These are phyloP conservation scores for Hirundichthys speculiger DNA, from an alignment of 2,113 vertebrate species.

Conservation along the genomic window DNA sequence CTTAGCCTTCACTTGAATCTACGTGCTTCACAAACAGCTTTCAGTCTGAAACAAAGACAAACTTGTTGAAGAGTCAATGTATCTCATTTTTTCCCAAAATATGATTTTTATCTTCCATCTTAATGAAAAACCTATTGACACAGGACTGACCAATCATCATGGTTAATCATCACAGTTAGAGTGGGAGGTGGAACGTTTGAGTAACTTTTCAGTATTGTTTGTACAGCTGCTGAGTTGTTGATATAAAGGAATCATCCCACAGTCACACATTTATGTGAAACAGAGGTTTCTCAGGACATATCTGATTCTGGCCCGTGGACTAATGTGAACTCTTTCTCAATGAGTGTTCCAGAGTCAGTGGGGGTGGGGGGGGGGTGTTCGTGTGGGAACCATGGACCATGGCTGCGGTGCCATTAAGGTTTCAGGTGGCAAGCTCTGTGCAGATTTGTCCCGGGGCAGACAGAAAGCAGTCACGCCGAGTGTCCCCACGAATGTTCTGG, in stretches of 20 bases:
- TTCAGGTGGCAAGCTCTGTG: slow-evolving; percentile 62
- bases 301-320: neutral
- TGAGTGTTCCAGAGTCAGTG: too few relatives aligned
- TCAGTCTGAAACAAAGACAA: slow-evolving; percentile 26
- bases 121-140: slow-evolving; percentile 10
- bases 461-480: slow-evolving; percentile 51
- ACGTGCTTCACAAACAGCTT: slow-evolving; percentile 25
- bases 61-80: slow-evolving; percentile 16
- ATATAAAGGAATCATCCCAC: slow-evolving; percentile 12
- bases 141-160: slow-evolving; percentile 13
- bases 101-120: slow-evolving; percentile 20
- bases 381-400: too few relatives aligned
- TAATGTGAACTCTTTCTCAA: neutral
- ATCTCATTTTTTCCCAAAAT: slow-evolving; percentile 24
- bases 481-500: slow-evolving; percentile 57
- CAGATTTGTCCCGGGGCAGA: slow-evolving; percentile 54
- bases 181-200: slow-evolving; percentile 14
- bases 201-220: slow-evolving; percentile 32
- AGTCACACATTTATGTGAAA: slow-evolving; percentile 16
- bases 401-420: slow-evolving; percentile 34
- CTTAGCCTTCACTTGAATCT: slow-evolving; percentile 19
- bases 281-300: neutral
- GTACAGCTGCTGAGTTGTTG: slow-evolving; percentile 35
- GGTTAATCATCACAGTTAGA: slow-evolving; percentile 15
- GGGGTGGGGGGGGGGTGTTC: too few relatives aligned